Evolutionary conservation across 1,140 invertebrate species (phyloP), one percentile per base, ranked within the genome.

Genomic region (Lerema accius): DNA sequence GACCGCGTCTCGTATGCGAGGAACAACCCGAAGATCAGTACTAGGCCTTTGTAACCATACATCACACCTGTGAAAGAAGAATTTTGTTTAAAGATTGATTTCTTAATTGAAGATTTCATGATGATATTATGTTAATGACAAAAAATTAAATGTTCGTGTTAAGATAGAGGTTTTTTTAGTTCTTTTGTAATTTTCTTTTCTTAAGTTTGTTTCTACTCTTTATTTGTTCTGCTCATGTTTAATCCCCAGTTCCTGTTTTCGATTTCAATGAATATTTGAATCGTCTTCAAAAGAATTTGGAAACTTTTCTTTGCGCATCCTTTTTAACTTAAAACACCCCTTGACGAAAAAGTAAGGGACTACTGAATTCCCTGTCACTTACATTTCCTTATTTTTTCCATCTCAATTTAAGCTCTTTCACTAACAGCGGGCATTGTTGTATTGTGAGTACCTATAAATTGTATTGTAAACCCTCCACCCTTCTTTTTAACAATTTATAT

Each of bases 1-100:
- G 97, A 99, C 45, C 99, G 92, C 0, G 98, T 99, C 91, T 99
- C 99, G 82, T 99, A 99, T 0, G 99, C 97, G 63, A 99, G 90
- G 86, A 99, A 99, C 6, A 99, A 92, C 0, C 99, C 99, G 87
- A 99, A 99, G 0, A 99, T 95, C 28, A 99, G 92, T 14, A 99
- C 94, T 4, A 99, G 92, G 0, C 98, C 98, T 91, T 99, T 99
- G 92, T 99, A 99, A 11, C 97, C 97, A 84, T 98, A 99, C 63
- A 99, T 94, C 9, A 99, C 92, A 69, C 97, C 97, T 98, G 86
- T 3, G 0, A 92, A 92, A 45, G 67, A 73, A 71, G 56, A 13
- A 16, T 6, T 10, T 32, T 26, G 11, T 50, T n/a, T 40, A 15
- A 23, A 23, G 19, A 5, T 23, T n/a, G n/a, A n/a, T n/a, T n/a